Conservation (phyloP, 2,797 vertebrate genomes). For the Semaprochilodus insignis region DNA sequence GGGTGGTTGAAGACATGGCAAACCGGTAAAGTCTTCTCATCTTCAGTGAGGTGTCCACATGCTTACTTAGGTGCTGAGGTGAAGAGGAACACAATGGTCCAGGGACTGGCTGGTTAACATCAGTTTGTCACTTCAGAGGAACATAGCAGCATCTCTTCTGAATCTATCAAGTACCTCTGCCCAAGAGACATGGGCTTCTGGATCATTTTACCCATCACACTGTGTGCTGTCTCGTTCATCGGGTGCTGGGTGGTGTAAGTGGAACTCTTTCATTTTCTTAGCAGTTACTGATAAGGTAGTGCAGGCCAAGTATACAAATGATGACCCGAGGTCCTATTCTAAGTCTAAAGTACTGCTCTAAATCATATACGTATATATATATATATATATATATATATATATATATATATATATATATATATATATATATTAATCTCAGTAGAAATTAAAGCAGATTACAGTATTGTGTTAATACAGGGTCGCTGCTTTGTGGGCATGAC, state of each 20-base stretch:
- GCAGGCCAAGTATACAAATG: neutral
- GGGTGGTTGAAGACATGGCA: constrained; percentile 42
- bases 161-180: constrained; percentile 8
- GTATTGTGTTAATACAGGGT: too few species aligned
- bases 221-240: constrained; percentile 76
- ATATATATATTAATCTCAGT: too few species aligned
- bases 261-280: constrained; percentile 18
- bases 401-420: too few species aligned
- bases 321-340: neutral
- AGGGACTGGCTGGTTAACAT: constrained; percentile 10
- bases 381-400: too few species aligned
- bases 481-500: too few species aligned
- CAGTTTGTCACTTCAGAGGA: neutral
- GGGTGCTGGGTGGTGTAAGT: constrained; percentile 85
- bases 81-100: neutral
- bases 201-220: constrained; percentile 76
- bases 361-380: too few species aligned
- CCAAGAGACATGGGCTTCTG: constrained; percentile 75
- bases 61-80: constrained; percentile 5
- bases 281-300: neutral
- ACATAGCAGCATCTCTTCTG: constrained; percentile 12
- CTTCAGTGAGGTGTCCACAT: neutral
- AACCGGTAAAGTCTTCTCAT: constrained; percentile 8
- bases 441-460: too few species aligned
- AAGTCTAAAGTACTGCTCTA: neutral